Evolutionary conservation across 2,888 invertebrate genomes (phyloP).

Genomic region (Chymomyza procnemis): DNA sequence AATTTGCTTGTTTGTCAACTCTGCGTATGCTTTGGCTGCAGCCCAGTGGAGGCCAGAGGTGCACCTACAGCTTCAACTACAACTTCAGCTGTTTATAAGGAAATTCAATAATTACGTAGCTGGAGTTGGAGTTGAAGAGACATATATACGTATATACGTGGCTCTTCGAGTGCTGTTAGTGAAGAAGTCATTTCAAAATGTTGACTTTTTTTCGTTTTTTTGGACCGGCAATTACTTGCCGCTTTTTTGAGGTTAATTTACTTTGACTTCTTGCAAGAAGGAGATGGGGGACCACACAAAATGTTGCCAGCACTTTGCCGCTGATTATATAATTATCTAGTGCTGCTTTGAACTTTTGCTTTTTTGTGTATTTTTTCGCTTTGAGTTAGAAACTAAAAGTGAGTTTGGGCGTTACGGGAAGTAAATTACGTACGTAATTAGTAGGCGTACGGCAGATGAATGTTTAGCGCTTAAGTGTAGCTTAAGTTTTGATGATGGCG

Average conservation of each 20-base stretch:
- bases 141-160: not conserved
- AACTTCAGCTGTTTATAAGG: slow-evolving; percentile 52
- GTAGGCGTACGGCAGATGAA: not conserved
- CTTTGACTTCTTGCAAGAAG: slow-evolving; percentile 21
- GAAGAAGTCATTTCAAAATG: slow-evolving; percentile 4
- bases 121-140: not conserved
- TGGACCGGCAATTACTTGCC: slow-evolving; percentile 43
- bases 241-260: slow-evolving; percentile 38
- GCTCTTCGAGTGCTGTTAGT: not conserved
- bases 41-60: not conserved
- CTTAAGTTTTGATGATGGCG: not conserved
- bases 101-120: slow-evolving; percentile 50
- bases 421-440: slow-evolving; percentile 3
- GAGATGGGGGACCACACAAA: slow-evolving; percentile 30
- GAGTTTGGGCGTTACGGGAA: slow-evolving; percentile 2
- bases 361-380: slow-evolving; percentile 3
- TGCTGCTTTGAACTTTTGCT: slow-evolving; percentile 28
- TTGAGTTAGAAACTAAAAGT: slow-evolving; percentile 2
- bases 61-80: not conserved
- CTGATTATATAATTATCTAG: slow-evolving; percentile 42
- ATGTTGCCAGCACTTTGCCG: not conserved
- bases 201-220: slow-evolving; percentile 24
- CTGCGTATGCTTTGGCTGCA: slow-evolving; percentile 10
- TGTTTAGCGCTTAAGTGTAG: slow-evolving; percentile 11
- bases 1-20: slow-evolving; percentile 58